These are phyloP conservation scores for Scaptodrosophila lebanonensis DNA, from an alignment of 1,140 invertebrate species.

Conservation along the genomic window DNA sequence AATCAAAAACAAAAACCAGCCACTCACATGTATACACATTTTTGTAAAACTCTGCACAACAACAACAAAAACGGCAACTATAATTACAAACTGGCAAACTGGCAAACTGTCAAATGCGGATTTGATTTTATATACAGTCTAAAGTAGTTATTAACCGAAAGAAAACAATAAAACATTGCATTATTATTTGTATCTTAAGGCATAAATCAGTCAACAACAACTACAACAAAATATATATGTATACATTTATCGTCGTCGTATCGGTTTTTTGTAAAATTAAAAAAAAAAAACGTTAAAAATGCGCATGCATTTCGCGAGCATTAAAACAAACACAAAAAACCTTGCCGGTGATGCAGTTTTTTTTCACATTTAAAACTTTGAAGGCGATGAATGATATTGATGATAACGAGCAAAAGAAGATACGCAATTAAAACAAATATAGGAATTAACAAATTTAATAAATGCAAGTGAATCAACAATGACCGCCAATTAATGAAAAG, in stretches of 20 bases:
- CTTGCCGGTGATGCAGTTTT: no score
- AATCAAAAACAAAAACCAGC: slow-evolving; percentile 18
- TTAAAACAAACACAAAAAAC: slow-evolving; percentile 46
- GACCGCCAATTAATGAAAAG: slow-evolving; percentile 56
- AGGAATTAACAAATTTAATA: slow-evolving; percentile 12
- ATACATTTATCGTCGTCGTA: no score
- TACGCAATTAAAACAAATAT: no score
- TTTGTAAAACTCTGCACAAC: slow-evolving; percentile 23
- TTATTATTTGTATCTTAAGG: slow-evolving; percentile 58
- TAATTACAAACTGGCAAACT: slow-evolving; percentile 13
- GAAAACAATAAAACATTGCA: slow-evolving; percentile 61
- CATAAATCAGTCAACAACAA: slow-evolving; percentile 23
- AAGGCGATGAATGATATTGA: no score
- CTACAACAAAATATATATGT: slow-evolving; percentile 12
- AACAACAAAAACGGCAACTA: slow-evolving; percentile 17
- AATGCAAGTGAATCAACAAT: slow-evolving; percentile 43
- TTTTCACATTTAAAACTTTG: no score
- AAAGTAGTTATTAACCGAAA: slow-evolving; percentile 68
- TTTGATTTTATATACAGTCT: slow-evolving; percentile 73
- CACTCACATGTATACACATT: slow-evolving; percentile 22
- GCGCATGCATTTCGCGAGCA: slow-evolving; percentile 7
- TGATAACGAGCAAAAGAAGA: slow-evolving; percentile 2
- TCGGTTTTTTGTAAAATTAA: background rate
- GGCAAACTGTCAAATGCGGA: slow-evolving; percentile 59
- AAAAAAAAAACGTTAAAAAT: slow-evolving; percentile 10